These are phyloP conservation scores for Uromys caudimaculatus DNA, from an alignment of 2,797 vertebrate genomes.

Conservation along the genomic window DNA sequence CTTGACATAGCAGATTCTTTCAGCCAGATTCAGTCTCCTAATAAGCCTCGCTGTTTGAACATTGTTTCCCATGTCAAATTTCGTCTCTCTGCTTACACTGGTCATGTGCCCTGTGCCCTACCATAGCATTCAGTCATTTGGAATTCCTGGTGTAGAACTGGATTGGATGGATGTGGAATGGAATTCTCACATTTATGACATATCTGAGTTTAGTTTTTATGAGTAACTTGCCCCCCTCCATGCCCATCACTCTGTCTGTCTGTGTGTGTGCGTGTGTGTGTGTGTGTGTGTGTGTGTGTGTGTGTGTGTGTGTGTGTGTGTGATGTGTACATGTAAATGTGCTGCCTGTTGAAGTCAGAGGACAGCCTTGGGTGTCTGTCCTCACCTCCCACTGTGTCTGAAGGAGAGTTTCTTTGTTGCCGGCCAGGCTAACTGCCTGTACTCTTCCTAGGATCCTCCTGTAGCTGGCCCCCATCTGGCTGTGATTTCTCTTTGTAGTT, in stretches of 20 bases:
- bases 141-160: background rate
- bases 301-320: background rate
- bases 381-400: background rate
- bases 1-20: background rate
- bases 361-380: background rate
- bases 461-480: background rate
- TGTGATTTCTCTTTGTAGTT: background rate
- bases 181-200: background rate
- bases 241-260: background rate
- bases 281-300: background rate
- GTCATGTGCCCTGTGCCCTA: background rate
- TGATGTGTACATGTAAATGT: background rate
- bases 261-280: background rate
- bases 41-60: background rate
- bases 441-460: background rate
- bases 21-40: background rate
- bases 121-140: background rate
- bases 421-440: background rate
- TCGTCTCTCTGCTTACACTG: background rate
- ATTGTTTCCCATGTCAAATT: background rate
- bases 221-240: background rate
- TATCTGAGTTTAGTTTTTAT: background rate
- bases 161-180: background rate
- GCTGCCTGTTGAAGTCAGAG: background rate
- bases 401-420: background rate